Evolutionary conservation across 2,113 vertebrate genomes (phyloP).

Genomic region (Perognathus longimembris): DNA sequence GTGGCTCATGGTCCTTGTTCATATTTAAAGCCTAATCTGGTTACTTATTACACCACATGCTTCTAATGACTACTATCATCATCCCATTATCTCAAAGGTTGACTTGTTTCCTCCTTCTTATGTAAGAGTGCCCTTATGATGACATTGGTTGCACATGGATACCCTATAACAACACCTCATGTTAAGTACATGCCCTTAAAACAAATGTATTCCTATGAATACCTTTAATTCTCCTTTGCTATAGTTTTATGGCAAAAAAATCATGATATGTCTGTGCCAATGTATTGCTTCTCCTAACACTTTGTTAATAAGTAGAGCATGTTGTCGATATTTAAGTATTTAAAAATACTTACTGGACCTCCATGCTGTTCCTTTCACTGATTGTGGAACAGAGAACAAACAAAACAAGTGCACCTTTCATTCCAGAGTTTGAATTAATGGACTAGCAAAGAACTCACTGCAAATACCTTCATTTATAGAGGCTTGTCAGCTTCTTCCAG

Average conservation of each 20-base stretch:
- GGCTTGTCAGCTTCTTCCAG: too few species aligned
- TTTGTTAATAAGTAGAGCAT: background rate
- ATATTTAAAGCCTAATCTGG: background rate
- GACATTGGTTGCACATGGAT: background rate
- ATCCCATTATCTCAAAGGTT: background rate
- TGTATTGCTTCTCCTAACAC: background rate
- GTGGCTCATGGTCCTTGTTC: background rate
- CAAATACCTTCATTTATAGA: too few species aligned
- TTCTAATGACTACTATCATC: background rate
- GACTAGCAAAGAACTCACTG: background rate
- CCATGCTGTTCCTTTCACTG: background rate
- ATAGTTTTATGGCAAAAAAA: slow-evolving; percentile 21
- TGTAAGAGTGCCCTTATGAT: background rate
- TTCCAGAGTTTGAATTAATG: background rate
- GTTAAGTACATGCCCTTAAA: background rate
- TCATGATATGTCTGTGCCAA: background rate
- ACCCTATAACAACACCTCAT: background rate
- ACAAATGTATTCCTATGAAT: background rate
- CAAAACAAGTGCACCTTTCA: background rate
- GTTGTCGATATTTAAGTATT: background rate
- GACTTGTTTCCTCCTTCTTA: background rate
- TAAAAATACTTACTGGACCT: too few species aligned
- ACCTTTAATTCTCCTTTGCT: background rate
- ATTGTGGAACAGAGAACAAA: background rate
- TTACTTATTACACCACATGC: background rate